Conservation (phyloP, 2,888 invertebrate genomes). For the Esperia sulphurella region DNA sequence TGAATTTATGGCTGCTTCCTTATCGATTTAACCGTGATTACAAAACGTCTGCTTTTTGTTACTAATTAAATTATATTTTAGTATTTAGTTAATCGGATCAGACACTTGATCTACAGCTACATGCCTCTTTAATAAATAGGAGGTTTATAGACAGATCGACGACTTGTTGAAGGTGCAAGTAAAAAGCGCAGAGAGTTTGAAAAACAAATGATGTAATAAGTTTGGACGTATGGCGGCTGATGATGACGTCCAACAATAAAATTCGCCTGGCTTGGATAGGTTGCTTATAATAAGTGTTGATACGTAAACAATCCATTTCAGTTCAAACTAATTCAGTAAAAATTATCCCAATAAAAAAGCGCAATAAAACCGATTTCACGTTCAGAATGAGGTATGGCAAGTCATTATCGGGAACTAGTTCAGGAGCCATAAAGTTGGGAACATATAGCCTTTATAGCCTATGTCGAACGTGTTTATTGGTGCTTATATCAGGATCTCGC, state of each 20-base stretch:
- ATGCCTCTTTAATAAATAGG: slow-evolving; percentile 4
- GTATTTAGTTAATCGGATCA: not conserved
- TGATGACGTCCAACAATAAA: too few species aligned
- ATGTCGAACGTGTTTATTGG: not conserved
- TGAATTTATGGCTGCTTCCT: too few species aligned
- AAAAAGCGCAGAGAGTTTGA: not conserved
- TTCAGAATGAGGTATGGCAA: not conserved
- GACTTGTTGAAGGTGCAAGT: slow-evolving; percentile 9
- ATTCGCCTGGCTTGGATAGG: too few species aligned
- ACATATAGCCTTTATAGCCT: not conserved
- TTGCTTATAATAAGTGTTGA: too few species aligned
- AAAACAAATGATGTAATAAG: not conserved
- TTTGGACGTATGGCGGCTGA: too few species aligned
- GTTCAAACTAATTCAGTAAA: not conserved
- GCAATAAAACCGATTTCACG: slow-evolving; percentile 1
- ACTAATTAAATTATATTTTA: not conserved
- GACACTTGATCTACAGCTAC: not conserved
- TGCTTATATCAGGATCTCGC: not conserved
- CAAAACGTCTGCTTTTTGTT: not conserved
- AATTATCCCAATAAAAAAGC: slow-evolving; percentile 1
- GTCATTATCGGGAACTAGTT: slow-evolving; percentile 1
- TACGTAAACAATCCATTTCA: too few species aligned
- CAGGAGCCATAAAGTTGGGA: not conserved
- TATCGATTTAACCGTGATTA: too few species aligned
- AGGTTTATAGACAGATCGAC: slow-evolving; percentile 19